Evolutionary conservation across 2,797 vertebrate species (phyloP).

Genomic region (Zalophus californianus): DNA sequence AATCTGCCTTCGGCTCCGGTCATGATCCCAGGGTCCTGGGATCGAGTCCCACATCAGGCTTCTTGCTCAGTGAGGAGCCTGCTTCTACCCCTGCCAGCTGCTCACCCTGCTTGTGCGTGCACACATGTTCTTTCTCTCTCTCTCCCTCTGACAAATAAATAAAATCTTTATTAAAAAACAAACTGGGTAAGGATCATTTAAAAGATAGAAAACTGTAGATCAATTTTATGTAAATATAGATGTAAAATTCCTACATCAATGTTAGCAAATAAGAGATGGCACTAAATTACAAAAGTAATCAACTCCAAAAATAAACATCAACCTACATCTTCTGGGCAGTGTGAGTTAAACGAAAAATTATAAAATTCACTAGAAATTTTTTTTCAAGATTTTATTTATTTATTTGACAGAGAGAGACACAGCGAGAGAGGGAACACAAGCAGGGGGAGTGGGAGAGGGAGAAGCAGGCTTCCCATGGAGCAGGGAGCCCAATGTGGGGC

Average conservation of each 20-base stretch:
- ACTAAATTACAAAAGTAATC: conserved; percentile 34
- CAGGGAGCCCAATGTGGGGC: too few relatives aligned
- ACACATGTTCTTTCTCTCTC: rapidly evolving
- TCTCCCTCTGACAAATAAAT: background rate
- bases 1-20: background rate
- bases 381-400: too few relatives aligned
- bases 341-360: background rate
- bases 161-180: background rate
- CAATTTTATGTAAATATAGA: conserved; percentile 34
- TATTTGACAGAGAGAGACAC: too few relatives aligned
- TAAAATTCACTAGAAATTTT: conserved; percentile 39
- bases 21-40: background rate
- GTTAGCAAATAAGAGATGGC: conserved; percentile 31
- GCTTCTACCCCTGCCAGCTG: too few relatives aligned
- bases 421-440: too few relatives aligned
- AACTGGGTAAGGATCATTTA: background rate
- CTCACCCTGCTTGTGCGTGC: too few relatives aligned
- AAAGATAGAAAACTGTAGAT: background rate
- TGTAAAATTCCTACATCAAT: conserved; percentile 2
- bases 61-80: too few relatives aligned
- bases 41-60: background rate
- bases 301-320: background rate
- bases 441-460: too few relatives aligned
- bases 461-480: too few relatives aligned
- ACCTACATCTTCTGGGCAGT: background rate